These are phyloP conservation scores for Rhynchonycteris naso DNA, from an alignment of 2,797 vertebrate species.

Conservation along the genomic window DNA sequence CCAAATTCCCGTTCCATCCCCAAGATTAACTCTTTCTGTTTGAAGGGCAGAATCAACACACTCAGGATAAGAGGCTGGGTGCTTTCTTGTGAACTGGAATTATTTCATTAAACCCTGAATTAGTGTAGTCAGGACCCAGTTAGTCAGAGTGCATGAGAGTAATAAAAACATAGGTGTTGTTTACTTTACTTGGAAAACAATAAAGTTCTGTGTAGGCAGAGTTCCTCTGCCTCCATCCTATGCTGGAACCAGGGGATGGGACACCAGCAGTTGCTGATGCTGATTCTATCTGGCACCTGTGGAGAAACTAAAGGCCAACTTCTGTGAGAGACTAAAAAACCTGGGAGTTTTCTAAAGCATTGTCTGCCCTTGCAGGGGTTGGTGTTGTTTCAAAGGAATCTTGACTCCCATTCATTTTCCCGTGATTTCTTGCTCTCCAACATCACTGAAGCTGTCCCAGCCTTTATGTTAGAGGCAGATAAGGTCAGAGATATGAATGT, in stretches of 20 bases:
- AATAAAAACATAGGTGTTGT: neutral
- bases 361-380: neutral
- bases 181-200: conserved; percentile 29
- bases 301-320: neutral
- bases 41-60: neutral
- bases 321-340: neutral
- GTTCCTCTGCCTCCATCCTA: neutral
- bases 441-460: neutral
- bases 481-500: neutral
- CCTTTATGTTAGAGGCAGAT: neutral
- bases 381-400: neutral
- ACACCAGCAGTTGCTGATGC: neutral
- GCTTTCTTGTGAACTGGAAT: neutral
- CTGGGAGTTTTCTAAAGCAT: neutral
- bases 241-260: neutral
- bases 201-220: neutral
- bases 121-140: neutral
- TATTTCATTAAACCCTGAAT: neutral
- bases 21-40: neutral
- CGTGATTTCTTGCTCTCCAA: neutral
- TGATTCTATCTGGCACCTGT: neutral
- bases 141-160: neutral
- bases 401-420: neutral
- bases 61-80: neutral
- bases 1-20: neutral